Evolutionary conservation across 2,797 vertebrate genomes (phyloP), one percentile per base, ranked within the genome.

Genomic region (Margarornis squamiger): DNA sequence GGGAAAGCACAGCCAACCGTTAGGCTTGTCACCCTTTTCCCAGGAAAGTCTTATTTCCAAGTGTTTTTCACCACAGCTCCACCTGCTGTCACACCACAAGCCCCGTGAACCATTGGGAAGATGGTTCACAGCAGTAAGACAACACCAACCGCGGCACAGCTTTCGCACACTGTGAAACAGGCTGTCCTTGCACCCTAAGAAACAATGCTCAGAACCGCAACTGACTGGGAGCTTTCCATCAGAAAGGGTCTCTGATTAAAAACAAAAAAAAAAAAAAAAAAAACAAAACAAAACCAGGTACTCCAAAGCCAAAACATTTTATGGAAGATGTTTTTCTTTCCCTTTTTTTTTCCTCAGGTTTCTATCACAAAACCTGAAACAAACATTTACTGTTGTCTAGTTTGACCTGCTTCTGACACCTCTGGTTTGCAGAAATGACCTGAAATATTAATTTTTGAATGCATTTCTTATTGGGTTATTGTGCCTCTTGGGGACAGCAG

Each of bases 401-500:
- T 29, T 22, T 80, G 55, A 75, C 32, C 49, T 45, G 48, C 70
- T 82, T 86, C 58, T 92, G 46, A 85, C 3, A n/a, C 27, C 32
- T 68, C 49, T 30, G n/a, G 6, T 77, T 65, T 91, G 34, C 70
- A 87, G 49, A 92, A 92, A 92, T 18, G 0, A 94, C 30, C 38
- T 74, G 62, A 72, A 93, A 92, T 54, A 87, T 4, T 89, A 48
- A 73, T 91, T 74, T 92, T 90, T 17, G 48, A 73, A 67, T 58
- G 23, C 38, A 67, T 82, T 94, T 93, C 68, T 38, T 92, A 78
- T 77, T 75, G 45, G 14, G 49, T 85, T 95, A 87, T 91, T 52
- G 77, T 92, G 65, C 32, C 77, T 79, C 77, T 38, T 82, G 57
- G 41, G 86, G 48, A 49, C 20, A 52, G 55, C 1, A 2, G 43